Evolutionary conservation across 2,888 invertebrate species (phyloP), one percentile per base, ranked within the genome.

Genomic region (Cheilosia grossa): DNA sequence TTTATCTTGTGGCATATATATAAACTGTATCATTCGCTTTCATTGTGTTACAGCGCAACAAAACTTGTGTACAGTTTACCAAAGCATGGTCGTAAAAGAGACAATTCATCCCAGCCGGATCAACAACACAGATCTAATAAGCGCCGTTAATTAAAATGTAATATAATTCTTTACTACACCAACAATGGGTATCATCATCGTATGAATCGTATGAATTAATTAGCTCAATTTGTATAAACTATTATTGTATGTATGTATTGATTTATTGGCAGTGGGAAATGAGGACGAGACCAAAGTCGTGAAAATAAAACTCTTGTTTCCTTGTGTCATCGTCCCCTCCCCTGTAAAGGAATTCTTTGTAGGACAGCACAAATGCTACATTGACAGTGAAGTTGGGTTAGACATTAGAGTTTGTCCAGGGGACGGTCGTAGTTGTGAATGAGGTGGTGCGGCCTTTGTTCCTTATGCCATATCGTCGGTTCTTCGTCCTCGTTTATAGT

Each of bases 121-220:
- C 63, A 73, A 73, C 54, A 73, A 10, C 9, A 17, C 24, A n/a
- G 56, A 54, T 47, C 10, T 30, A 53, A 54, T 51, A 42, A 59
- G 69, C 42, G 42, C 30, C 72, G 72, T 72, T 82, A 72, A 77
- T 75, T 81, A 69, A 81, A 70, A 70, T 40, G 59, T 10, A 54
- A 54, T 70, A 58, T 44, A 47, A 49, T 63, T 59, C 42, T 44
- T 70, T 63, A 74, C 51, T 30, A 1, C 30, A 19, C 44, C 30
- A 19, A 27, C 64, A 58, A 66, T 72, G 59, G 77, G 58, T 66
- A 77, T 77, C 75, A 72, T 77, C 77, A 82, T 82, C 64, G 27
- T 6, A 27, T 7, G 27, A 1, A 59, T 72, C 30, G 30, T 2
- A 77, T 72, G 75, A 77, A 82, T 82, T 82, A 82, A 82, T 77